These are phyloP conservation scores for Lophura nycthemera DNA, from an alignment of 2,113 vertebrate genomes.

Conservation along the genomic window DNA sequence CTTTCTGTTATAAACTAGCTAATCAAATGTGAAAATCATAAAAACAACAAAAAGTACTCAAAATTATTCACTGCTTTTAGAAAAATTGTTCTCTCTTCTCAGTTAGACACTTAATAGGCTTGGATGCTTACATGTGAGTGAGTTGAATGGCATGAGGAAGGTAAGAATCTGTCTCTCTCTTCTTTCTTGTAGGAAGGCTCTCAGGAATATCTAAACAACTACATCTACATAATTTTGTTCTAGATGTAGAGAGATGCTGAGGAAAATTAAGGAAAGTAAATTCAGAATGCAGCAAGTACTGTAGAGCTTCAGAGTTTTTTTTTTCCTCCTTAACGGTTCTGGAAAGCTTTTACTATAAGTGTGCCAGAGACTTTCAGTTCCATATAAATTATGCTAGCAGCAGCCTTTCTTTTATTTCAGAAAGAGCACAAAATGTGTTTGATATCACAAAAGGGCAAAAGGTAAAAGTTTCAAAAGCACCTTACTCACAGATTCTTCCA, in stretches of 20 bases:
- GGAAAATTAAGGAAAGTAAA: not conserved
- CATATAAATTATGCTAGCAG: not conserved
- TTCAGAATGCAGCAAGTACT: not conserved
- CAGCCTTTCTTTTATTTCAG: conserved; percentile 15
- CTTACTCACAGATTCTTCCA: not conserved
- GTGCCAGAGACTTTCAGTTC: not conserved
- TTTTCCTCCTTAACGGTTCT: not conserved
- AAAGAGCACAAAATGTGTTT: conserved; percentile 11
- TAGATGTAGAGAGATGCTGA: not conserved
- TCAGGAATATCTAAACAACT: not conserved
- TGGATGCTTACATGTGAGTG: not conserved
- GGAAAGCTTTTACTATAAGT: not conserved
- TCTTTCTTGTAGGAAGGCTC: not conserved
- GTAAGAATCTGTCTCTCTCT: not conserved
- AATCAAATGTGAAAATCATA: not conserved
- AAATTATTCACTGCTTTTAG: not conserved
- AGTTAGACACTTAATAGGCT: not conserved
- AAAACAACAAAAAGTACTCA: not conserved
- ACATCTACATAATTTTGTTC: not conserved
- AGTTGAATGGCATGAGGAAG: not conserved
- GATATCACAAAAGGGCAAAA: conserved; percentile 9
- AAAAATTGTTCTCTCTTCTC: not conserved
- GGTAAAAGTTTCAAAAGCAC: not conserved
- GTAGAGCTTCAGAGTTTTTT: not conserved
- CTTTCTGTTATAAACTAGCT: not conserved